Evolutionary conservation across 1,140 invertebrate genomes (phyloP), one percentile per base, ranked within the genome.

Genomic region (Drosophila truncata): DNA sequence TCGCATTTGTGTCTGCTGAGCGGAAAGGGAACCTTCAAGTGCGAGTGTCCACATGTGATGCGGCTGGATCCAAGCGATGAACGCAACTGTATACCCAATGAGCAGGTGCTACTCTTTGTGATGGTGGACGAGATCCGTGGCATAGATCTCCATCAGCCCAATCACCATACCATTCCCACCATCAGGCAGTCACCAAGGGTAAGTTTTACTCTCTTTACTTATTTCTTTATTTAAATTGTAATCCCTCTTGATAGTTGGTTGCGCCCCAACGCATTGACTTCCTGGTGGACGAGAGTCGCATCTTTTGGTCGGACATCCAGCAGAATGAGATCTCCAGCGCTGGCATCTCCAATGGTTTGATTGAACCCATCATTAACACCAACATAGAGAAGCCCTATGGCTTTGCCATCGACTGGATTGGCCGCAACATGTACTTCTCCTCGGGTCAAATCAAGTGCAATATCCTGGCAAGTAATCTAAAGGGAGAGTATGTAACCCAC

Each of bases 31-130:
- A 95, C 94, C 1, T 94, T 93, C 44, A 94, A 94, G 59, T 97
- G 97, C 93, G 94, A 95, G 67, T 97, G 97, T 93, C 97, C 97
- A 1, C 96, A 97, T 93, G 94, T 97, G 0, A 97, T 96, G 95
- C 94, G 94, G 49, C 88, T 97, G n/a, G 93, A 93, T 63, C 78
- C 91, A 1, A 87, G 93, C 1, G 94, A 96, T 91, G 93, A 95
- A 35, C 94, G 94, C 52, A 96, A 95, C 13, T 97, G 96, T 91
- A 94, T 95, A 63, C 94, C 96, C 39, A 96, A 97, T 92, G 96
- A 97, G 82, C 95, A 95, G 67, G 95, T 97, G 37, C 91, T 98
- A 49, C 93, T 98, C 61, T 96, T 97, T 82, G 95, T 96, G 13
- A 94, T 95, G 69, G 93, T 94, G 23, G 96, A 96, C 84, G 97